phyloP scores from a whole-genome alignment of 2,797 vertebrate genomes.

The Mormyrops boulengeri region DNA sequence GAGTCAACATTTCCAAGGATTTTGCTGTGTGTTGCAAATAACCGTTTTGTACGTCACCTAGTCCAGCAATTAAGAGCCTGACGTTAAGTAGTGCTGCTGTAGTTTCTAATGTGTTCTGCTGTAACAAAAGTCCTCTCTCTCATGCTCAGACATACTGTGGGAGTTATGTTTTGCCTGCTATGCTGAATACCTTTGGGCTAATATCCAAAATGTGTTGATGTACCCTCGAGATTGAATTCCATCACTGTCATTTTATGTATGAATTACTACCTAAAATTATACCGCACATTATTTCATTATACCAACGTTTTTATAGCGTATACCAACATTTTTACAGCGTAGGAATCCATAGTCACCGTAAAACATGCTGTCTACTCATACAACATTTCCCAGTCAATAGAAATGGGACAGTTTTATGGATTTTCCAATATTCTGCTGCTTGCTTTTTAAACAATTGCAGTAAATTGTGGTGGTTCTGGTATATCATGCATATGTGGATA shows the following conservation, averaged over 20 bases:
- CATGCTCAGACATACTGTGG: neutral
- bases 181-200: neutral
- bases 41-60: neutral
- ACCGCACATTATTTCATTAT: neutral
- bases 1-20: neutral
- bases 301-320: neutral
- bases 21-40: neutral
- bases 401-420: neutral
- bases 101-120: neutral
- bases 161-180: neutral
- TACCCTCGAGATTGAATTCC: neutral
- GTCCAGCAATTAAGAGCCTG: neutral
- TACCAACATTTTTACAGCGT: neutral
- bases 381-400: neutral
- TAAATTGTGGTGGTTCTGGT: neutral
- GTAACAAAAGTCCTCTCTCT: neutral
- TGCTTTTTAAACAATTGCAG: conserved; percentile 7
- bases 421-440: neutral
- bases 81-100: neutral
- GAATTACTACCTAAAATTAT: neutral
- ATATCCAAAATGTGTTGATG: neutral
- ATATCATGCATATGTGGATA: neutral
- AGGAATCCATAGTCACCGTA: neutral
- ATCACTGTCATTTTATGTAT: neutral
- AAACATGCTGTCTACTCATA: neutral